These are phyloP conservation scores for Brachyalestes nurse DNA, from an alignment of 2,797 vertebrate genomes.

Conservation along the genomic window DNA sequence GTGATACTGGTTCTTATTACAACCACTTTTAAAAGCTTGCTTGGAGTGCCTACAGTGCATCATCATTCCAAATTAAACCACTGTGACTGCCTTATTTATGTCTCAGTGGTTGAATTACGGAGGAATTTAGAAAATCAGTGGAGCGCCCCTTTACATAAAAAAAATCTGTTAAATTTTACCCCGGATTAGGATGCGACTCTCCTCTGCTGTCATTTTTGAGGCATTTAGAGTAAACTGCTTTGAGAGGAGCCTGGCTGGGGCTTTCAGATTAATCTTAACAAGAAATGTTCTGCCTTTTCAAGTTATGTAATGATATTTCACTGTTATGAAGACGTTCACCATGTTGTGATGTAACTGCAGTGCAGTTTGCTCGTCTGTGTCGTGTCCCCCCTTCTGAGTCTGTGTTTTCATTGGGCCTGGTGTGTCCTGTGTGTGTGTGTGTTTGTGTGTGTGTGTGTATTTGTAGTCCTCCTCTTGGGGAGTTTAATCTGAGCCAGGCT, in stretches of 20 bases:
- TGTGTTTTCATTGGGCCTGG: not conserved
- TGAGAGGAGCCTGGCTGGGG: not conserved
- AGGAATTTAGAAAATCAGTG: too few relatives aligned
- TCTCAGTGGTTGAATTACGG: too few relatives aligned
- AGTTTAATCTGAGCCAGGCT: constrained; percentile 77
- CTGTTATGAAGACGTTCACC: not conserved
- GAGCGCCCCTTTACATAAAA: not conserved
- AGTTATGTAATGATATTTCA: not conserved
- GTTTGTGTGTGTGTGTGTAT: constrained; percentile 11
- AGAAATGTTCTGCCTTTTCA: not conserved
- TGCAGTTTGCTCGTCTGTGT: constrained; percentile 5
- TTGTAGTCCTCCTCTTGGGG: constrained; percentile 46
- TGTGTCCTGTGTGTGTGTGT: not conserved
- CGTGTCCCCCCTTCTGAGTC: not conserved
- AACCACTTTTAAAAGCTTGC: too few relatives aligned
- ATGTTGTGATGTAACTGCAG: constrained; percentile 3
- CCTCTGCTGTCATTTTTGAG: not conserved
- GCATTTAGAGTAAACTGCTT: not conserved
- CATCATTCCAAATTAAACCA: too few relatives aligned
- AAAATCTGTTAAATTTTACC: not conserved
- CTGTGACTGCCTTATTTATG: too few relatives aligned
- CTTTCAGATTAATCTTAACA: not conserved
- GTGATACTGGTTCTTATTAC: too few relatives aligned
- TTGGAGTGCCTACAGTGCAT: too few relatives aligned
- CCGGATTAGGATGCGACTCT: not conserved